These are phyloP conservation scores for Palythoa caribaeorum DNA, from an alignment of 92 coral and sea anemone species.

Conservation along the genomic window DNA sequence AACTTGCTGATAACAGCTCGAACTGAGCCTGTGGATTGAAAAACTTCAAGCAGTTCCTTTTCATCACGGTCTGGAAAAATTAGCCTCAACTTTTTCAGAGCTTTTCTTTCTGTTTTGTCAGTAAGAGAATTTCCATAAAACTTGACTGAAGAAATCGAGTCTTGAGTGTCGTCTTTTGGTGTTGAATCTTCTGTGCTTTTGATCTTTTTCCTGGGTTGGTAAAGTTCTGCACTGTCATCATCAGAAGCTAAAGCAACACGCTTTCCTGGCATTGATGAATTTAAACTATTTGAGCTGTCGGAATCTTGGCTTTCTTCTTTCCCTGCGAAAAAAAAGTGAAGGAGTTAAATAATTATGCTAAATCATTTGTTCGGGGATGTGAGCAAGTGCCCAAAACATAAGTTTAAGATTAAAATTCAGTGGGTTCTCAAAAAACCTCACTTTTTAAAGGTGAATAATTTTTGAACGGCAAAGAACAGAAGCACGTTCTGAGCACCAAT, in stretches of 20 bases:
- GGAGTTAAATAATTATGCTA: too few species aligned
- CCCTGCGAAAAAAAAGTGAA: neutral
- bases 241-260: neutral
- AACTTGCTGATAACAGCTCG: neutral
- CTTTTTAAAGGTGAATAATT: too few species aligned
- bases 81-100: neutral
- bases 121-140: neutral
- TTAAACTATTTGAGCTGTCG: neutral
- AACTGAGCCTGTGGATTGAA: slow-evolving; percentile 1
- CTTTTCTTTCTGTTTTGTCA: neutral
- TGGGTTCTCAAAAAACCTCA: too few species aligned
- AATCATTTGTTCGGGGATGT: too few species aligned
- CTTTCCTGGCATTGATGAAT: neutral
- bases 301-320: neutral
- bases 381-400: too few species aligned
- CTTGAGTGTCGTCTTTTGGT: neutral
- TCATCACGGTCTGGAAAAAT: neutral
- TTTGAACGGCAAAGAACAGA: too few species aligned
- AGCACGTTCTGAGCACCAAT: too few species aligned
- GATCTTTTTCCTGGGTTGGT: slow-evolving; percentile 15
- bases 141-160: neutral
- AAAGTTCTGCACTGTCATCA: neutral
- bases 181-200: neutral
- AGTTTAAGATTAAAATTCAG: too few species aligned
- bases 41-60: neutral